phyloP scores from a whole-genome alignment of 1,140 invertebrate genomes.

The Leucophenga varia region DNA sequence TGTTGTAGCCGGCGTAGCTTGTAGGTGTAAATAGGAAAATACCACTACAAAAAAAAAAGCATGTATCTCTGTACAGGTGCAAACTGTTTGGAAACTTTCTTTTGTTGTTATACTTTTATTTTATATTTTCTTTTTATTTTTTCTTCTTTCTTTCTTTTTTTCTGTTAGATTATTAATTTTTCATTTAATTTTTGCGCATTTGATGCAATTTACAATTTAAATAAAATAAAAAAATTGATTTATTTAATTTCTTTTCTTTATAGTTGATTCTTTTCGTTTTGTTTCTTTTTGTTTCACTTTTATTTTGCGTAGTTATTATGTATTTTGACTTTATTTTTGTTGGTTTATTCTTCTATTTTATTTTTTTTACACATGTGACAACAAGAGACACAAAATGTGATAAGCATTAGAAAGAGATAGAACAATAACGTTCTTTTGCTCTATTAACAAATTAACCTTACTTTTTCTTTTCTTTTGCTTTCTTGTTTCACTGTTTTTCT shows the following conservation, averaged over 20 bases:
- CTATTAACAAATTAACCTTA: not conserved
- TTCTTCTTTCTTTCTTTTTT: no score
- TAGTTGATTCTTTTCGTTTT: not conserved
- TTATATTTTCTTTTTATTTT: constrained; percentile 6
- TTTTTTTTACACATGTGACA: not conserved
- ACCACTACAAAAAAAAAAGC: no score
- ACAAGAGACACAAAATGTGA: constrained; percentile 6
- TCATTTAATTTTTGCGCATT: no score
- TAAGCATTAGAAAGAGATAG: no score
- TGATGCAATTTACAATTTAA: no score
- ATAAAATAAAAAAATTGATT: no score
- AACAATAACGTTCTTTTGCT: no score
- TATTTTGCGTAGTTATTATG: no score
- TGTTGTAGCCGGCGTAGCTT: not conserved
- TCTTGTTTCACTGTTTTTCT: constrained; percentile 20
- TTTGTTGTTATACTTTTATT: constrained; percentile 21
- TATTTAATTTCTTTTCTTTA: not conserved
- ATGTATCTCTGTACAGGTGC: no score
- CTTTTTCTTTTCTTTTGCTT: constrained; percentile 4
- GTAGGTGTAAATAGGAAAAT: no score
- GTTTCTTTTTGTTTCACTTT: constrained; percentile 7
- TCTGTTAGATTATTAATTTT: no score
- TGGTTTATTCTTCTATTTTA: not conserved
- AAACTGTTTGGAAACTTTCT: no score
- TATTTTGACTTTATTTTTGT: constrained; percentile 1